Percentiles rank a stretch among this genome's conserved stretches.
Conservation (phyloP, 2,797 vertebrate species). For the Paramormyrops hopkinsi region DNA sequence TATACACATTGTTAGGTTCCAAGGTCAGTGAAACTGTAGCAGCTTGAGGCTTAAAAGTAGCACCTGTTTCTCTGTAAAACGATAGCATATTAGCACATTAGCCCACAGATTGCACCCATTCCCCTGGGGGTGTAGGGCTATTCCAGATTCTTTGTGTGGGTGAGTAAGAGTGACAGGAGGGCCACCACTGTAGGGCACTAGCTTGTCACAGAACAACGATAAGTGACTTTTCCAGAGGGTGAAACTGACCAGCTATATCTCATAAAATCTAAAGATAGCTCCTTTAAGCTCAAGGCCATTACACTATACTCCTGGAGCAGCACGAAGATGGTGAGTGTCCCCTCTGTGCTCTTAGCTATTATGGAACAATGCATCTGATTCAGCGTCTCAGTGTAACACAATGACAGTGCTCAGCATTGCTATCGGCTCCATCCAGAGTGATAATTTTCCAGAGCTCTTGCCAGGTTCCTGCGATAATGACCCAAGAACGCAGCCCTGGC, state of each 20-base stretch:
- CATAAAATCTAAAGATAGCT: background rate
- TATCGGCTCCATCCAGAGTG: background rate
- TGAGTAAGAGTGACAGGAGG: background rate
- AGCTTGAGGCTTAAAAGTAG: background rate
- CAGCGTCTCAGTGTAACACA: background rate
- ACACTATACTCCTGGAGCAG: background rate
- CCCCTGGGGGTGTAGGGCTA: background rate
- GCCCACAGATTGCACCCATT: background rate
- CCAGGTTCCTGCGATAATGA: background rate
- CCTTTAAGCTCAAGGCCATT: background rate
- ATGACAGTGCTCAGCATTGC: background rate
- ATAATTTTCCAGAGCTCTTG: background rate
- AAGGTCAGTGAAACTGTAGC: background rate
- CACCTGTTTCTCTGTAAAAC: background rate
- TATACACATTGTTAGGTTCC: background rate
- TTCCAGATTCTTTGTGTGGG: background rate
- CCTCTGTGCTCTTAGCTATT: background rate
- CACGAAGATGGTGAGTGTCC: background rate
- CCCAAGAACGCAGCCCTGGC: background rate
- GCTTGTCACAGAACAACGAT: background rate
- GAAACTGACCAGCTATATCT: background rate
- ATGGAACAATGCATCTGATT: background rate
- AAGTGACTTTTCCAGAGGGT: background rate
- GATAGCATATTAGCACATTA: slow-evolving; percentile 3
- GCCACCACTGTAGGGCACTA: background rate